Percentiles rank a stretch among this genome's conserved stretches.
These are phyloP conservation scores for Neodontobutis hainanensis DNA, from an alignment of 2,113 vertebrate species.

Conservation along the genomic window DNA sequence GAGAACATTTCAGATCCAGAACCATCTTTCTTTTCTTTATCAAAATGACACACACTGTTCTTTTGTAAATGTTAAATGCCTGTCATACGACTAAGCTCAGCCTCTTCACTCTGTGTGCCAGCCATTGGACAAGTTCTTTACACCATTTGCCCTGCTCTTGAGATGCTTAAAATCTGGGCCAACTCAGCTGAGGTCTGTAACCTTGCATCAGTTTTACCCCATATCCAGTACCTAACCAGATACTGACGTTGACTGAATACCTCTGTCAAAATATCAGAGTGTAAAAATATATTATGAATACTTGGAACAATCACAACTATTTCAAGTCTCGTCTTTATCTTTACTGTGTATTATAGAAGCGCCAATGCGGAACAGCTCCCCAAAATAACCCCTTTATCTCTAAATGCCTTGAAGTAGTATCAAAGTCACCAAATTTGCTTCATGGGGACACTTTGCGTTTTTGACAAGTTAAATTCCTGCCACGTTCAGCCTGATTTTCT, in stretches of 20 bases:
- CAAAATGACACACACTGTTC: too few relatives aligned
- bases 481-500: slow-evolving; percentile 17
- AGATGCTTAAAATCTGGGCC: background rate
- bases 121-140: background rate
- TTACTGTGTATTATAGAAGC: background rate
- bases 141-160: background rate
- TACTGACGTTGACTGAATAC: background rate
- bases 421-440: slow-evolving; percentile 18
- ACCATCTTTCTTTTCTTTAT: too few relatives aligned
- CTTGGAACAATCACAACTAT: background rate
- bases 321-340: background rate
- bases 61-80: too few relatives aligned
- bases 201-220: too few relatives aligned
- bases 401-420: background rate
- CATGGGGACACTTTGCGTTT: slow-evolving; percentile 1
- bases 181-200: background rate
- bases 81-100: too few relatives aligned
- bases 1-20: too few relatives aligned
- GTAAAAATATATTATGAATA: background rate
- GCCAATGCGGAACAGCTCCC: background rate
- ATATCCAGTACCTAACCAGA: background rate
- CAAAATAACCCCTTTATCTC: background rate
- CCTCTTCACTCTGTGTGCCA: background rate
- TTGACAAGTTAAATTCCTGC: slow-evolving; percentile 26
- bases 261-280: background rate